Conservation (phyloP, 2,113 vertebrate genomes). For the Chunga burmeisteri region DNA sequence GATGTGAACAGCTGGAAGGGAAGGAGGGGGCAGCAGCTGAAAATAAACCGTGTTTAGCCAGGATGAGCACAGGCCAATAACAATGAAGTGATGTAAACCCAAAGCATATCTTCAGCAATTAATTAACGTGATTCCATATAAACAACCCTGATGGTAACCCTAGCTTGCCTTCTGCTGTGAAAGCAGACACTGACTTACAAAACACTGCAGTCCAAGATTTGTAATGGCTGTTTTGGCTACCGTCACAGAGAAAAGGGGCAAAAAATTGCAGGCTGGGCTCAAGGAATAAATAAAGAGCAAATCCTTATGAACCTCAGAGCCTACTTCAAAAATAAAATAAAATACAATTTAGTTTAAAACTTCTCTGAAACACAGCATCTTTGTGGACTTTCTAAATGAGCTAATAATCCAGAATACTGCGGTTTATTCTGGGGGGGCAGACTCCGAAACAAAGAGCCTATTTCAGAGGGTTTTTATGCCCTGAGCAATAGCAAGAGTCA, state of each 20-base stretch:
- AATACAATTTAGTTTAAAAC: not conserved
- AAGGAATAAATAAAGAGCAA: not conserved
- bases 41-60: not conserved
- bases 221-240: not conserved
- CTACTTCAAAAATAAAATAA: not conserved
- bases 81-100: not conserved
- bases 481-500: not conserved
- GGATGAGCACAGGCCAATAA: not conserved
- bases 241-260: not conserved
- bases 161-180: not conserved
- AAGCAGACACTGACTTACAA: not conserved
- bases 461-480: not conserved
- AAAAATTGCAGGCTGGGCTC: not conserved
- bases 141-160: not conserved
- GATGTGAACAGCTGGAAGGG: conserved; percentile 9
- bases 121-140: not conserved
- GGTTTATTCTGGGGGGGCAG: not conserved
- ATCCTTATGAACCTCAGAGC: not conserved
- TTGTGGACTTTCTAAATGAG: not conserved
- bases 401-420: not conserved
- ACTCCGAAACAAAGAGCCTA: not conserved
- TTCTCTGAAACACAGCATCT: not conserved
- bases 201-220: not conserved
- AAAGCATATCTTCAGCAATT: not conserved
- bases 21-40: conserved; percentile 25